Conservation (phyloP, 2,113 vertebrate genomes). For the Apaloderma vittatum region DNA sequence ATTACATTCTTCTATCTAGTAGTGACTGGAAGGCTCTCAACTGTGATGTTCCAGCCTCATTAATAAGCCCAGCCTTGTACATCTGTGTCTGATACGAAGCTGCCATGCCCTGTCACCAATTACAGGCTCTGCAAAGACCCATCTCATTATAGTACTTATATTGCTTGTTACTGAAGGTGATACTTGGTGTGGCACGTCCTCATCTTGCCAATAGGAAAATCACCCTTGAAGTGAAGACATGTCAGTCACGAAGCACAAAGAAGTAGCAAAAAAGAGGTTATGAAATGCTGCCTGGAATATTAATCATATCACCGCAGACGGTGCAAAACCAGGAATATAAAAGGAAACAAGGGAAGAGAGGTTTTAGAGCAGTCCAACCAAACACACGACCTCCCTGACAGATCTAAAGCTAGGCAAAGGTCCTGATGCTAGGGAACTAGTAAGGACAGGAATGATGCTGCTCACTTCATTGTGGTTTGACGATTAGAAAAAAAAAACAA, state of each 20-base stretch:
- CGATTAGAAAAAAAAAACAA: neutral
- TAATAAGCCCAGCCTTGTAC: slow-evolving; percentile 80
- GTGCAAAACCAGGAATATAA: slow-evolving; percentile 31
- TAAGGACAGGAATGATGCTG: neutral
- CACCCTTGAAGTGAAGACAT: slow-evolving; percentile 70
- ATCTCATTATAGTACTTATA: slow-evolving; percentile 80
- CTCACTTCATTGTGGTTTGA: neutral
- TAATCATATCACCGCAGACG: slow-evolving; percentile 45
- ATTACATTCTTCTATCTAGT: slow-evolving; percentile 64
- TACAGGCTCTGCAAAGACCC: slow-evolving; percentile 79
- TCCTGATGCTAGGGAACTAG: neutral
- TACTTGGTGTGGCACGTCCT: slow-evolving; percentile 70
- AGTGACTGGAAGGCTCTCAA: slow-evolving; percentile 66
- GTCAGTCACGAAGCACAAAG: slow-evolving; percentile 72
- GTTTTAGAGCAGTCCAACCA: neutral
- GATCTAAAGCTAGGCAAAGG: neutral
- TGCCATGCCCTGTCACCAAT: slow-evolving; percentile 84
- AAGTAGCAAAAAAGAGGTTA: slow-evolving; percentile 42
- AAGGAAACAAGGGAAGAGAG: slow-evolving; percentile 8
- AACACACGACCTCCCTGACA: neutral
- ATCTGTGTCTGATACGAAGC: slow-evolving; percentile 78
- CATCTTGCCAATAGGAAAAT: slow-evolving; percentile 76
- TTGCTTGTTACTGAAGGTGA: slow-evolving; percentile 76
- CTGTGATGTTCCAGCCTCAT: slow-evolving; percentile 75
- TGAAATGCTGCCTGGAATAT: slow-evolving; percentile 60